phyloP scores from a whole-genome alignment of 2,888 invertebrate genomes.

The Diarsia dahlii region DNA sequence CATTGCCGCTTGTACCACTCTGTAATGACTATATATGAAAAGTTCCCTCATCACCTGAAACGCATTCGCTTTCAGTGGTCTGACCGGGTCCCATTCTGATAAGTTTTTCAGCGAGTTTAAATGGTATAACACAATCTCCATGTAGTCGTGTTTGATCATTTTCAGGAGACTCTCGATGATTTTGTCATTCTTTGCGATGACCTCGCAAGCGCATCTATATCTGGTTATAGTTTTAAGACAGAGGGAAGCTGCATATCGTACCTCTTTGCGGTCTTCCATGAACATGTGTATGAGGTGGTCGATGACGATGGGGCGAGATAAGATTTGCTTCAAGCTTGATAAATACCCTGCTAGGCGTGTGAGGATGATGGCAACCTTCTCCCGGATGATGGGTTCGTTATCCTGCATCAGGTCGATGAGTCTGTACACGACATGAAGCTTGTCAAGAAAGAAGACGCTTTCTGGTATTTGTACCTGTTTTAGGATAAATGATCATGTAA shows the following conservation, averaged over 20 bases:
- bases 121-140: conserved; percentile 80
- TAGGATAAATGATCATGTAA: conserved; percentile 4
- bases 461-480: conserved; percentile 84
- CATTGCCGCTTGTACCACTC: conserved; percentile 80
- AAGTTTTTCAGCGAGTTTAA: conserved; percentile 80
- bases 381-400: conserved; percentile 80
- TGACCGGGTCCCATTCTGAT: conserved; percentile 80
- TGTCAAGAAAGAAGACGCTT: conserved; percentile 80
- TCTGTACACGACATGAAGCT: conserved; percentile 80
- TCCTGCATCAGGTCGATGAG: conserved; percentile 81
- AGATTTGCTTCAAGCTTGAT: conserved; percentile 80
- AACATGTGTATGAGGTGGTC: conserved; percentile 79
- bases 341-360: conserved; percentile 77
- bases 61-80: conserved; percentile 80
- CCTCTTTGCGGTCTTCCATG: conserved; percentile 82
- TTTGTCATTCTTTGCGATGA: conserved; percentile 72
- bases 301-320: conserved; percentile 75
- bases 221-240: conserved; percentile 78
- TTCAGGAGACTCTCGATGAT: conserved; percentile 82
- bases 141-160: conserved; percentile 82
- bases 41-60: conserved; percentile 81
- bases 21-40: conserved; percentile 73
- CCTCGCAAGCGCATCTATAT: conserved; percentile 77
- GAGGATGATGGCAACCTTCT: conserved; percentile 82
- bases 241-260: conserved; percentile 82